Conservation (phyloP, 2,888 invertebrate species). For the Tinea semifulvella region DNA sequence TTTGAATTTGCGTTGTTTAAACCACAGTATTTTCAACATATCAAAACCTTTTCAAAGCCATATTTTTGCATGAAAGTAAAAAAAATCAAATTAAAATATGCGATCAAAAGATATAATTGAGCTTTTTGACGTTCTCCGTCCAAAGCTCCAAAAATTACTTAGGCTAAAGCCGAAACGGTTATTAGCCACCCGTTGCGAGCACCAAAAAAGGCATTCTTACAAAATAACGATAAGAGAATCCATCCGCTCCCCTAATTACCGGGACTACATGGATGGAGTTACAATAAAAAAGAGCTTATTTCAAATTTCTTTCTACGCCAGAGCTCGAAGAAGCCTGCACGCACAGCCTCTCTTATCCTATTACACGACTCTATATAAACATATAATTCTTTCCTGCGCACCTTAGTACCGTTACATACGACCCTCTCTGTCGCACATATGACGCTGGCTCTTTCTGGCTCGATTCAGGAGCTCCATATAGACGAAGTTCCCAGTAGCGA, state of each 20-base stretch:
- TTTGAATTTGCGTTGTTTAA: too few species aligned
- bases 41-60: too few species aligned
- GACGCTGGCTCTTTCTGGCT: slow-evolving; percentile 26
- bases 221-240: slow-evolving; percentile 12
- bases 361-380: slow-evolving; percentile 55
- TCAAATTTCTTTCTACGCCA: slow-evolving; percentile 13
- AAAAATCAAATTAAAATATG: too few species aligned
- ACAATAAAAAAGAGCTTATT: slow-evolving; percentile 14
- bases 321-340: slow-evolving; percentile 22
- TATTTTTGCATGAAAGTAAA: too few species aligned
- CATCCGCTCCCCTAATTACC: slow-evolving; percentile 12
- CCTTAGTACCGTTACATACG: slow-evolving; percentile 43
- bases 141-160: too few species aligned
- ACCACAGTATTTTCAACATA: too few species aligned
- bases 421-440: slow-evolving; percentile 32
- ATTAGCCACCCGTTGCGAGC: neutral
- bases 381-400: slow-evolving; percentile 64
- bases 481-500: slow-evolving; percentile 46
- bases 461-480: slow-evolving; percentile 22
- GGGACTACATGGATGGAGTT: slow-evolving; percentile 10
- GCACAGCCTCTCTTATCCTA: slow-evolving; percentile 49
- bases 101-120: too few species aligned
- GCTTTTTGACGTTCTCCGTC: neutral
- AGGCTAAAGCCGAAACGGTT: neutral
- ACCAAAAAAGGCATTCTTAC: slow-evolving; percentile 10